phyloP scores from a whole-genome alignment of 1,140 invertebrate species.

The Drosophila takahashii region DNA sequence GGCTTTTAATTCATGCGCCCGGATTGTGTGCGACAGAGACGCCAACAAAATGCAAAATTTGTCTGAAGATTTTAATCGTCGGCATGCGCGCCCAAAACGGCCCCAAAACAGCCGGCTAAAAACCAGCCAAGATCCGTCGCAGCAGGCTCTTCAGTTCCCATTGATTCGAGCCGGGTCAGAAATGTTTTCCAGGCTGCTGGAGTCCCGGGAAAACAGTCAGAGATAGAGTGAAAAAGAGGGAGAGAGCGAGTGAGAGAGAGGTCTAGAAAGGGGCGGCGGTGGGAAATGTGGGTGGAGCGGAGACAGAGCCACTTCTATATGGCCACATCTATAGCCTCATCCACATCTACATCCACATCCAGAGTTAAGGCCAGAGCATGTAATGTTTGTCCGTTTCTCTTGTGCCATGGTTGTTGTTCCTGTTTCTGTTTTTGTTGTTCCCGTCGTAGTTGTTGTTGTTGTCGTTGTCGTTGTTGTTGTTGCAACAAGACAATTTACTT shows the following conservation, averaged over 20 bases:
- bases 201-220: conserved; percentile 1
- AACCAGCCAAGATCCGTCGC: conserved; percentile 53
- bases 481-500: conserved; percentile 84
- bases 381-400: conserved; percentile 79
- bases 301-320: conserved; percentile 19
- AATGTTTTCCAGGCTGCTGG: conserved; percentile 69
- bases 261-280: conserved; percentile 17
- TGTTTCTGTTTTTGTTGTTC: conserved; percentile 23
- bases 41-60: conserved; percentile 82
- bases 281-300: conserved; percentile 31
- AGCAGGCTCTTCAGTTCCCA: conserved; percentile 69
- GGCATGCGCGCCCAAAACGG: conserved; percentile 78
- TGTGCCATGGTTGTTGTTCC: conserved; percentile 60
- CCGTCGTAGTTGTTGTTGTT: conserved; percentile 22
- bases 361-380: conserved; percentile 63
- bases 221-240: not conserved
- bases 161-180: conserved; percentile 60
- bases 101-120: conserved; percentile 50
- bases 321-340: conserved; percentile 44
- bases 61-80: conserved; percentile 82
- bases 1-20: conserved; percentile 74
- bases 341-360: conserved; percentile 29
- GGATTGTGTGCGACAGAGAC: conserved; percentile 63
- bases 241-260: conserved; percentile 6
- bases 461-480: conserved; percentile 55